Conservation (phyloP, 2,113 vertebrate genomes). For the Cercocebus atys region DNA sequence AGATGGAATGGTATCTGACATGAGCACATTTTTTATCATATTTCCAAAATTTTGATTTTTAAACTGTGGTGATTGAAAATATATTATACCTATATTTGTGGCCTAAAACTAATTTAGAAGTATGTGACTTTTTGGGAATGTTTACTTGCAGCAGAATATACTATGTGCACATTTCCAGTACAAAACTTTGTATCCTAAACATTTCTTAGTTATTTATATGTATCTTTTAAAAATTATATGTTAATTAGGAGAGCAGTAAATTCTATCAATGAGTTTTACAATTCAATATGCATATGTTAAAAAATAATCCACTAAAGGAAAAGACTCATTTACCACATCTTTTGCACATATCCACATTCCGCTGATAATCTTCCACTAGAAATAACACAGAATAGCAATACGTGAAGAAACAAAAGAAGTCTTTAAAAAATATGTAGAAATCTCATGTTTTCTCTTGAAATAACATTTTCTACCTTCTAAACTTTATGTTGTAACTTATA, state of each 20-base stretch:
- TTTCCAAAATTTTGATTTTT: constrained; percentile 2
- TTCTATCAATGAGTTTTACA: background rate
- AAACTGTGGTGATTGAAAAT: background rate
- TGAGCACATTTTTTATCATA: background rate
- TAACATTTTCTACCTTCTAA: constrained; percentile 35
- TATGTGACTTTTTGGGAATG: background rate
- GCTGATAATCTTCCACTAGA: background rate
- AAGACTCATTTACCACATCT: background rate
- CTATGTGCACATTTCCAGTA: background rate
- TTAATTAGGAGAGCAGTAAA: background rate
- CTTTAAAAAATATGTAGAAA: background rate
- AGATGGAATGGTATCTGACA: background rate
- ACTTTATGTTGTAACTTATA: constrained; percentile 67
- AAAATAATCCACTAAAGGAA: constrained; percentile 6
- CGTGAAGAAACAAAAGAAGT: background rate
- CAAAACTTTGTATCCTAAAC: background rate
- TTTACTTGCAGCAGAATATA: background rate
- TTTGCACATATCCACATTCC: background rate
- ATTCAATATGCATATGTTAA: background rate
- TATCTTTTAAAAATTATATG: constrained; percentile 15
- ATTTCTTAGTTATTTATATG: background rate
- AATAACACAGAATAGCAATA: background rate
- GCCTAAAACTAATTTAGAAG: background rate
- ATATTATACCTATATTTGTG: background rate
- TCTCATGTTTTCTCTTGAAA: background rate